Evolutionary conservation across 2,888 invertebrate species (phyloP), one percentile per base, ranked within the genome.

Genomic region (Cosmia trapezina): DNA sequence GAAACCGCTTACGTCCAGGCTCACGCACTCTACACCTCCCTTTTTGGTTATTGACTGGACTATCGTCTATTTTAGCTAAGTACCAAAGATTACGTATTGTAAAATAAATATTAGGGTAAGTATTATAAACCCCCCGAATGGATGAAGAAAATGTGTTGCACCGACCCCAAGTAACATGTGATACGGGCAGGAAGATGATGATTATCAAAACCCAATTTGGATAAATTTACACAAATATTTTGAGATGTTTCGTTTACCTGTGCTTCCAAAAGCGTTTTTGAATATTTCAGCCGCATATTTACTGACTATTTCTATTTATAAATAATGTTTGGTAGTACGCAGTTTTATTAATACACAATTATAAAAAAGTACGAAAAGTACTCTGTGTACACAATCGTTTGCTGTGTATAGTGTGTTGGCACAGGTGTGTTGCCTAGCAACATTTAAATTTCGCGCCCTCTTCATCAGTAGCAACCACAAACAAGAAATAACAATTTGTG

Each of bases 201-300:
- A n/a, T n/a, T 28, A 0, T 4, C 22, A 43, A 60, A 73, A 71
- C 0, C 11, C 9, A 22, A 11, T 43, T 49, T 22, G 6, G 9
- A 43, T n/a, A 28, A 37, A 53, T 33, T 19, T 22, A 57, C 19
- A 14, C 12, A 41, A 54, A 19, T 54, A 19, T 49, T 33, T 56
- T 57, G 4, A 45, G 6, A 37, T 19, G 0, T 14, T 65, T 61
- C 11, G 7, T 37, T 67, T 93, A 98, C 98, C 96, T 98, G 98
- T 0, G 98, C 97, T 86, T 98, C 97, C 76, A 98, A 92, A 87
- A 98, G 94, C 6, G 98, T 98, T 93, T 97, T 97, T 73, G 98
- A 96, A 95, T 98, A 98, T 95, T 98, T 98, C 57, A 98, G 93
- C 87, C 98, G 97, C 98, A 98, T 98, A 43, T 88, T 89, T 93